Base-by-base conservation (phyloP, 2,888 invertebrate species). In the Eilema depressum region DNA sequence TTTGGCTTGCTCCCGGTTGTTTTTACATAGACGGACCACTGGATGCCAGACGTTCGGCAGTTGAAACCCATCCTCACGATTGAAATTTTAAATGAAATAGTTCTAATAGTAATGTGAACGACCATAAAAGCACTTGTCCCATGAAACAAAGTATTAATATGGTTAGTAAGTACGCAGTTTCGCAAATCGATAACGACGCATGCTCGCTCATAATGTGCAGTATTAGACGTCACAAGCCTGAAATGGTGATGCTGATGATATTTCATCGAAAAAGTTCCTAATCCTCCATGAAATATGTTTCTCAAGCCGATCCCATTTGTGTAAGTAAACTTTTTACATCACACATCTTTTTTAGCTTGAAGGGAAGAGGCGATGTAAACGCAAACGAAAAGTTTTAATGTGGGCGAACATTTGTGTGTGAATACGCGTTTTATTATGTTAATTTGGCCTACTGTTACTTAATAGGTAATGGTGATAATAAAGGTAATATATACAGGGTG, bases 291-390 rank as follows among this genome's bases (percentile, higher is more conserved):
- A 53, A 53, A 53, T 53, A 53, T 53, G 53, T 53, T 53, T 53
- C n/a, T 53, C 20, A 53, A n/a, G 53, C 53, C 47, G 53, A 33
- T 28, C 30, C 62, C 62, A 30, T 33, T 62, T 30, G 17, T 53
- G 53, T 53, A n/a, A 53, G 53, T n/a, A 53, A 53, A 53, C 53
- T 53, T 53, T 62, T 62, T 62, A 33, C n/a, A 62, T 62, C 33
- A 62, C 62, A 62, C 30, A 37, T 33, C 33, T 23, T 62, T 23
- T 62, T 62, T 30, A 23, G 17, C 59, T 59, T 28, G 59, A 28
- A 59, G 53, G n/a, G 8, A 10, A 10, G 53, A 53, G 20, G 17
- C 12, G 26, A 23, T 56, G 23, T 56, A 53, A 47, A 47, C 7
- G 47, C 47, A 7, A 20, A 47, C 20, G 47, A 47, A 47, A 47